A percentile compares a stretch with the other conserved stretches of the same genome.
phyloP scores from a whole-genome alignment of 2,888 invertebrate genomes.

The Exephanes ischioxanthus region DNA sequence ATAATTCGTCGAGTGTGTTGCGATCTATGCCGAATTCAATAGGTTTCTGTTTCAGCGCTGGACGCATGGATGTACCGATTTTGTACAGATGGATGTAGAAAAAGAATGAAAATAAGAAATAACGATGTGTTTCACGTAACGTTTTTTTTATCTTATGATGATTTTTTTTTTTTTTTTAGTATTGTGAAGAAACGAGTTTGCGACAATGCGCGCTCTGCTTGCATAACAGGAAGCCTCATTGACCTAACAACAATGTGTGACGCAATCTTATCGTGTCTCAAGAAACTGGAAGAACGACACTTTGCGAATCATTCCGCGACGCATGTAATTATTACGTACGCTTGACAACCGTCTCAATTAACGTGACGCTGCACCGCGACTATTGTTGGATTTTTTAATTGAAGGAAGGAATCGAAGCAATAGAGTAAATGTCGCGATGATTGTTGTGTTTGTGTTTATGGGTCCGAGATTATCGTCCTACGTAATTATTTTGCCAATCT shows the following conservation, averaged over 20 bases:
- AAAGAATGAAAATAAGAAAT: slow-evolving; percentile 20
- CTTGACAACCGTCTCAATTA: not conserved
- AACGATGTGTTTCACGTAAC: not conserved
- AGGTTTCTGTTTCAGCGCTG: slow-evolving; percentile 51
- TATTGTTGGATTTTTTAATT: not conserved
- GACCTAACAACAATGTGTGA: slow-evolving; percentile 19
- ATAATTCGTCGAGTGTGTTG: not conserved
- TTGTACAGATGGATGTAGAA: slow-evolving; percentile 53
- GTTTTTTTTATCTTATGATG: slow-evolving; percentile 1
- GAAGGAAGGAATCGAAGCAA: not conserved
- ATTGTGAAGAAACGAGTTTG: not conserved
- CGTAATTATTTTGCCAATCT: not conserved
- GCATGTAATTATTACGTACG: slow-evolving; percentile 6
- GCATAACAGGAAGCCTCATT: slow-evolving; percentile 9
- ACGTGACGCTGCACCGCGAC: not conserved
- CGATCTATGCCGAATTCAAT: slow-evolving; percentile 12
- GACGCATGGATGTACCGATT: slow-evolving; percentile 58
- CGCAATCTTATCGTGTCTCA: slow-evolving; percentile 4
- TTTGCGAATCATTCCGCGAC: slow-evolving; percentile 20
- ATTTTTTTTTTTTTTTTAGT: slow-evolving; percentile 8
- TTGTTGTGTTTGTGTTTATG: not conserved
- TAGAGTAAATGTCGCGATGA: not conserved
- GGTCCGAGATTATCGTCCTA: not conserved
- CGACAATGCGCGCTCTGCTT: not conserved
- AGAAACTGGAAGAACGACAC: slow-evolving; percentile 24